Conservation (phyloP, 1,140 invertebrate genomes). For the Lasioglossum baleicum region DNA sequence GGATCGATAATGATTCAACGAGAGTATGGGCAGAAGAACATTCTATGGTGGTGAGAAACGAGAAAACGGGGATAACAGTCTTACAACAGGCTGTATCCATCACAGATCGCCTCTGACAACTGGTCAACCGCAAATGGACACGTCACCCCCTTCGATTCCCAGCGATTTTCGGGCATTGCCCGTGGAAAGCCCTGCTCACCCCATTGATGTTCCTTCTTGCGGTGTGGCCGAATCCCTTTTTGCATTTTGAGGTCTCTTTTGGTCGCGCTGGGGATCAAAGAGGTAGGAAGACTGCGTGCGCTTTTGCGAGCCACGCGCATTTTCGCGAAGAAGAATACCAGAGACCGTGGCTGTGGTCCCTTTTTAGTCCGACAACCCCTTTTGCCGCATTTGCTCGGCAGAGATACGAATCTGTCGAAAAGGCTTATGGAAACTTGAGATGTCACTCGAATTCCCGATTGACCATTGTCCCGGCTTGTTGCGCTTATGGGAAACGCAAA, state of each 20-base stretch:
- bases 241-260: conserved; percentile 70
- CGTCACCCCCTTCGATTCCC: conserved; percentile 76
- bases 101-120: conserved; percentile 57
- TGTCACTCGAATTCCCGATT: conserved; percentile 34
- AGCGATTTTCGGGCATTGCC: conserved; percentile 70
- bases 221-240: conserved; percentile 69
- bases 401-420: conserved; percentile 54
- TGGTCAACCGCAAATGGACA: conserved; percentile 80
- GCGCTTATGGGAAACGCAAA: conserved; percentile 56
- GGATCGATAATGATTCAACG: neutral
- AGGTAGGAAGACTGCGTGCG: conserved; percentile 66
- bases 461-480: conserved; percentile 37
- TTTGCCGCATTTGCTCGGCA: conserved; percentile 25
- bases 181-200: conserved; percentile 38
- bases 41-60: conserved; percentile 45
- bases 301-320: conserved; percentile 64
- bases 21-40: neutral
- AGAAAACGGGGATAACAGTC: conserved; percentile 32
- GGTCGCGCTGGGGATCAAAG: conserved; percentile 63
- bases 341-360: conserved; percentile 47
- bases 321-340: conserved; percentile 64
- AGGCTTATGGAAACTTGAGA: conserved; percentile 57
- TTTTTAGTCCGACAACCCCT: conserved; percentile 44
- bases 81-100: conserved; percentile 16
- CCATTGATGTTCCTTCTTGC: conserved; percentile 64